A percentile compares a stretch with the other conserved stretches of the same genome.
phyloP scores from a whole-genome alignment of 2,797 vertebrate genomes.

The Tragopan temminckii region DNA sequence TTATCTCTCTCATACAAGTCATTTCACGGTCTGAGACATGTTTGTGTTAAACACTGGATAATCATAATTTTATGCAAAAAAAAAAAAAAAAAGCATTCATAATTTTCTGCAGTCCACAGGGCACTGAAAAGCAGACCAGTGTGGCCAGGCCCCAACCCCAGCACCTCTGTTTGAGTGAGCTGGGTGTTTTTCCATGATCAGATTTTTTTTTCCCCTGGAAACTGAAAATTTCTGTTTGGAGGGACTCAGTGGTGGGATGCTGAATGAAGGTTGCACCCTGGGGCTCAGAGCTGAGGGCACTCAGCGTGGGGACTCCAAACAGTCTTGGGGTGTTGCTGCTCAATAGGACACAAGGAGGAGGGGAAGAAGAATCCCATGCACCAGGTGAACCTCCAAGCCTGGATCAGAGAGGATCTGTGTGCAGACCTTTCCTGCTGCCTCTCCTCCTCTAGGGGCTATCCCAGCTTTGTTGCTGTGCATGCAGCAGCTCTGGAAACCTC shows the following conservation, averaged over 20 bases:
- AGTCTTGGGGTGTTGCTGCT: not conserved
- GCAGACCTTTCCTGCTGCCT: not conserved
- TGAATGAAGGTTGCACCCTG: not conserved
- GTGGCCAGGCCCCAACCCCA: not conserved
- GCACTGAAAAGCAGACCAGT: not conserved
- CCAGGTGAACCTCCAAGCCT: not conserved
- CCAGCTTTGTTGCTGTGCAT: not conserved
- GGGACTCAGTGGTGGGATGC: not conserved
- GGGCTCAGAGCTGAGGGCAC: not conserved
- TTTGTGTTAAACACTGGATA: not conserved
- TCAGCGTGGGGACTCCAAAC: not conserved
- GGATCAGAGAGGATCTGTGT: not conserved
- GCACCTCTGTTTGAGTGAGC: not conserved
- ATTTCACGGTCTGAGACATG: not conserved
- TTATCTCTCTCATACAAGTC: not conserved
- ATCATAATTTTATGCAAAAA: not conserved
- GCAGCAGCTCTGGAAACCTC: not conserved
- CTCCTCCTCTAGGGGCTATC: not conserved
- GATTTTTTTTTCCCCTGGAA: not conserved
- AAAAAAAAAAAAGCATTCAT: not conserved
- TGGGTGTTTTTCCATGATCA: not conserved
- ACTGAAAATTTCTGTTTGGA: not conserved
- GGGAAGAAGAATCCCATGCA: not conserved
- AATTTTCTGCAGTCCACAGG: slow-evolving; percentile 5
- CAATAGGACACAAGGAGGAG: not conserved